Conservation (phyloP, 2,113 vertebrate species). For the Pantherophis guttatus region DNA sequence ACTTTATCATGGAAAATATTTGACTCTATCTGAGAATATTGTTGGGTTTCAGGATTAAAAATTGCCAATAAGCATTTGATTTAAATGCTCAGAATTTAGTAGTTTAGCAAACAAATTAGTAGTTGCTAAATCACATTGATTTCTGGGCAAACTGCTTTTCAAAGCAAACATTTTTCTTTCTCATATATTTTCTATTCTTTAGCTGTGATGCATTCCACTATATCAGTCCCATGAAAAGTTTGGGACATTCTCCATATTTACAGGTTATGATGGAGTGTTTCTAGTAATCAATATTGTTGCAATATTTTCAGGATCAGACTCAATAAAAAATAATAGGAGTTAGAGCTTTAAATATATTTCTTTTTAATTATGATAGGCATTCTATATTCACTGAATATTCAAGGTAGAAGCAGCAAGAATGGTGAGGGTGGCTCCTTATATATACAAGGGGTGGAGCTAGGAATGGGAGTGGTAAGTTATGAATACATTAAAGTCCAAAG, state of each 20-base stretch:
- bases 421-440: too few species aligned
- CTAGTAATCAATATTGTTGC: too few species aligned
- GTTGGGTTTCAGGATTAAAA: conserved; percentile 1
- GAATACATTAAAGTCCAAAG: too few species aligned
- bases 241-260: not conserved
- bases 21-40: conserved; percentile 21
- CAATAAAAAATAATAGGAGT: too few species aligned
- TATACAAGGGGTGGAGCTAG: too few species aligned
- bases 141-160: conserved; percentile 12
- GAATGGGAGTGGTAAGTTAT: too few species aligned
- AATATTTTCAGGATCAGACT: too few species aligned
- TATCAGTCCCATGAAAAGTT: not conserved
- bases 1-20: conserved; percentile 5
- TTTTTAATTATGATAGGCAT: too few species aligned
- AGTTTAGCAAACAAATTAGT: conserved; percentile 9
- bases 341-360: too few species aligned
- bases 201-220: not conserved
- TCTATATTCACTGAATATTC: too few species aligned
- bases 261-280: not conserved
- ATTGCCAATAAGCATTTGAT: conserved; percentile 24
- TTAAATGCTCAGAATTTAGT: conserved; percentile 16
- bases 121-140: conserved; percentile 10
- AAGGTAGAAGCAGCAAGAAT: too few species aligned
- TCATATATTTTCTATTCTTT: not conserved
- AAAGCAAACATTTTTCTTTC: conserved; percentile 14